These are phyloP conservation scores for Agapostemon virescens DNA, from an alignment of 2,888 invertebrate species.

Conservation along the genomic window DNA sequence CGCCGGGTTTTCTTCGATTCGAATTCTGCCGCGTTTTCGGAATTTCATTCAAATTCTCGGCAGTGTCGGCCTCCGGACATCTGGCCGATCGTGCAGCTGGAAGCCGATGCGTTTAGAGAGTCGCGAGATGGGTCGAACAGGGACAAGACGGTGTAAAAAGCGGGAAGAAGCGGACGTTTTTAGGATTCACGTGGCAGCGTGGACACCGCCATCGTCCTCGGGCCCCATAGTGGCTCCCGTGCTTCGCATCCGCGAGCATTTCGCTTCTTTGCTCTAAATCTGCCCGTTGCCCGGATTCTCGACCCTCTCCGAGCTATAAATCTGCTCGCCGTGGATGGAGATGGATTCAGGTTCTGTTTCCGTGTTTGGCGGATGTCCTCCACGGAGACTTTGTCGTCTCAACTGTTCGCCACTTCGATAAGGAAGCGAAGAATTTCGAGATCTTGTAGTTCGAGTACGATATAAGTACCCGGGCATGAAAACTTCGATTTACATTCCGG, in stretches of 20 bases:
- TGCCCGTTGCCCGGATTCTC: constrained; percentile 25
- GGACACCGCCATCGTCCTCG: constrained; percentile 57
- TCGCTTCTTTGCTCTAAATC: constrained; percentile 52
- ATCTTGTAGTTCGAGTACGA: neutral
- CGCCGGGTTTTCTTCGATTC: constrained; percentile 32
- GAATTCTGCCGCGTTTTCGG: constrained; percentile 53
- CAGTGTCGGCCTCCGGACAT: constrained; percentile 37
- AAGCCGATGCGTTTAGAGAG: constrained; percentile 32
- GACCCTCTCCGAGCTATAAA: neutral
- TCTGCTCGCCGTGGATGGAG: neutral
- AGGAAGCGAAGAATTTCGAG: constrained; percentile 6
- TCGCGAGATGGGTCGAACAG: constrained; percentile 11
- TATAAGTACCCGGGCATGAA: neutral
- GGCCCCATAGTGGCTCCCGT: constrained; percentile 75
- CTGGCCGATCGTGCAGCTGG: constrained; percentile 34
- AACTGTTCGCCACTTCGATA: constrained; percentile 5
- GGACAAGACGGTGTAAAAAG: constrained; percentile 2
- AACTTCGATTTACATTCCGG: constrained; percentile 5
- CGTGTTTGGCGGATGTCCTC: constrained; percentile 8
- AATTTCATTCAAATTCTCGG: constrained; percentile 63
- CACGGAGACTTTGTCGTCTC: constrained; percentile 5
- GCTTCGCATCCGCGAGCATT: constrained; percentile 74
- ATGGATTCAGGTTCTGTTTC: neutral
- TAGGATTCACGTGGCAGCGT: constrained; percentile 75
- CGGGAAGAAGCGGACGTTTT: constrained; percentile 62